Conservation (phyloP, 2,888 invertebrate species). For the Sclerodermus sp. region DNA sequence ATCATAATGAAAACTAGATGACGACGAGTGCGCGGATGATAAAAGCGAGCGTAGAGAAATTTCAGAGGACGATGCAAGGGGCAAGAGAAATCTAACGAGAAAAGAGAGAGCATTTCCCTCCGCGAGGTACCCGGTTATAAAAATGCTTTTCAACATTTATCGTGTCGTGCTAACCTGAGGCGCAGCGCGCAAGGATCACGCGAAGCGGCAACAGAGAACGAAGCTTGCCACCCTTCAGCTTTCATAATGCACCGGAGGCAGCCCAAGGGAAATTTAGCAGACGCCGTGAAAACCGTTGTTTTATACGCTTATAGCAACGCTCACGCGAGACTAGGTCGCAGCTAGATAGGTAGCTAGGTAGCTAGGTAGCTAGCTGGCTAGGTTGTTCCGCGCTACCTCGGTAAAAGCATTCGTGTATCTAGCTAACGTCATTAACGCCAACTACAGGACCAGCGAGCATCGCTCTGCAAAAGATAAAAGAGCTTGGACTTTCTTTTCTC, state of each 20-base stretch:
- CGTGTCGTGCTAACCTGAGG: constrained; percentile 7
- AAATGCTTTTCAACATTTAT: constrained; percentile 22
- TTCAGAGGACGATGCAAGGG: not conserved
- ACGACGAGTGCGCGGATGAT: no score
- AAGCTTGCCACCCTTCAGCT: constrained; percentile 30
- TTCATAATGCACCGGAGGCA: constrained; percentile 37
- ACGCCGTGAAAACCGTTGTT: constrained; percentile 40
- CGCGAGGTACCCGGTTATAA: constrained; percentile 2
- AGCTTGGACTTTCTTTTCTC: no score
- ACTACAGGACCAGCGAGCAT: constrained; percentile 16
- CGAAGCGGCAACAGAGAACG: constrained; percentile 11
- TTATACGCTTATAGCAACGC: constrained; percentile 32
- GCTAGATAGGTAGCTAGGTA: constrained; percentile 6
- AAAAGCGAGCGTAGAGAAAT: not conserved
- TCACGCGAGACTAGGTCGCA: constrained; percentile 25
- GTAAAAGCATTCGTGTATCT: constrained; percentile 25
- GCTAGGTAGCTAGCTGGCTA: no score
- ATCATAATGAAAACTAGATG: no score
- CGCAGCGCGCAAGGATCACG: constrained; percentile 13
- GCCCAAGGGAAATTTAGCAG: constrained; percentile 45
- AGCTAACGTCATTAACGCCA: constrained; percentile 33
- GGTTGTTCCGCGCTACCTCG: not conserved
- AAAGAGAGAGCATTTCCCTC: constrained; percentile 4
- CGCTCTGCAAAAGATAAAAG: not conserved
- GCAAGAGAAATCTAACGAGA: not conserved